A percentile compares a stretch with the other conserved stretches of the same genome.
phyloP scores from a whole-genome alignment of 2,888 invertebrate genomes.

The Vanessa cardui region DNA sequence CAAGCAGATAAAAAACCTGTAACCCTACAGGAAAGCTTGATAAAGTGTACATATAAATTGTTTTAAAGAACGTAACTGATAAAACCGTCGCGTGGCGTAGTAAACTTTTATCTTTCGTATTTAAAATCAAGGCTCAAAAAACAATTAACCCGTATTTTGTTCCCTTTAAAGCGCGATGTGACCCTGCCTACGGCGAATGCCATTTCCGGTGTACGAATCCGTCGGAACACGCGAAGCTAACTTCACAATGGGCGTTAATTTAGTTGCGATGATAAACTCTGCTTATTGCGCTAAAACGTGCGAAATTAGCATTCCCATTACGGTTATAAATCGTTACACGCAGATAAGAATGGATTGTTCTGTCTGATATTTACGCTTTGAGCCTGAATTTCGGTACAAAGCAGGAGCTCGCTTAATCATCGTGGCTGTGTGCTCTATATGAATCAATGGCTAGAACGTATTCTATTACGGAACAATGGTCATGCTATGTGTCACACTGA shows the following conservation, averaged over 20 bases:
- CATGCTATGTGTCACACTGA: neutral
- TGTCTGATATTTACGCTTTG: conserved; percentile 12
- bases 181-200: conserved; percentile 50
- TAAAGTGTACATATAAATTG: neutral
- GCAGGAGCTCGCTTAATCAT: conserved; percentile 16
- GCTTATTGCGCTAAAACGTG: conserved; percentile 54
- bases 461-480: conserved; percentile 3
- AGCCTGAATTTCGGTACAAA: conserved; percentile 7
- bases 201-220: conserved; percentile 68
- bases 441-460: neutral
- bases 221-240: conserved; percentile 62
- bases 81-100: conserved; percentile 20
- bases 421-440: neutral
- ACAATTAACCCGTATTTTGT: conserved; percentile 30
- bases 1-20: neutral
- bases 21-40: neutral
- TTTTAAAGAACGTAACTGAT: neutral
- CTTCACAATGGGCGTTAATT: conserved; percentile 68
- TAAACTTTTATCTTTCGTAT: conserved; percentile 22
- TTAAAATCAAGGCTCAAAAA: conserved; percentile 31
- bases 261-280: conserved; percentile 58
- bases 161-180: conserved; percentile 31
- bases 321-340: conserved; percentile 49
- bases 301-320: conserved; percentile 57
- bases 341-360: conserved; percentile 18